Evolutionary conservation across 2,888 invertebrate genomes (phyloP).

Genomic region (Drosophila rubida): DNA sequence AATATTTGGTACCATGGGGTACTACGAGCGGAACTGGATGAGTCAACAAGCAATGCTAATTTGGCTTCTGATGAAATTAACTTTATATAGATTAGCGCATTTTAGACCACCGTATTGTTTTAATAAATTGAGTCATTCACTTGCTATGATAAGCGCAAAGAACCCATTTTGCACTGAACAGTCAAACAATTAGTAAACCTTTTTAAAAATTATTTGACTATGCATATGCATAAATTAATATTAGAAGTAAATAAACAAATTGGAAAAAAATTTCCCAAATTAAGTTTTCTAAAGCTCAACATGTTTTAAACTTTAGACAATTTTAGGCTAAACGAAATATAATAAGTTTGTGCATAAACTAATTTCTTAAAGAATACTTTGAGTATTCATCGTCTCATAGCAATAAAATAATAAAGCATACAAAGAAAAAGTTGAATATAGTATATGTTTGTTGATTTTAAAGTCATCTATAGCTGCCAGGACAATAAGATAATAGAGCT

Average conservation of each 20-base stretch:
- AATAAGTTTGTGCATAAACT: no score
- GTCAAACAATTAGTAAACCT: not conserved
- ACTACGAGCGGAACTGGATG: not conserved
- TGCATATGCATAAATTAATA: not conserved
- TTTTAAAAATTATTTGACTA: not conserved
- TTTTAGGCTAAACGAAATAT: no score
- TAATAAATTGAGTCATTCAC: constrained; percentile 9
- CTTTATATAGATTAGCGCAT: not conserved
- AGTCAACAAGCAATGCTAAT: constrained; percentile 20
- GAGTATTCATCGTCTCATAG: no score
- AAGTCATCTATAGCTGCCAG: no score
- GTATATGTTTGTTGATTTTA: no score
- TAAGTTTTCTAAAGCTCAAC: no score
- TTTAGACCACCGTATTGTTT: not conserved
- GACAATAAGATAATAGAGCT: no score
- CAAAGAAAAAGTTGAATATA: no score
- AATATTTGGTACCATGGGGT: not conserved
- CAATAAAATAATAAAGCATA: no score
- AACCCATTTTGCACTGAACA: not conserved
- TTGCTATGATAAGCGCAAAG: not conserved
- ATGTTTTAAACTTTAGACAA: no score
- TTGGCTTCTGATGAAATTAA: constrained; percentile 8
- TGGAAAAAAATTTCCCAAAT: no score
- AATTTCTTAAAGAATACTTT: no score
- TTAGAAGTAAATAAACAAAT: not conserved